Evolutionary conservation across 2,888 invertebrate species (phyloP).

Genomic region (Camptogramma bilineatum): DNA sequence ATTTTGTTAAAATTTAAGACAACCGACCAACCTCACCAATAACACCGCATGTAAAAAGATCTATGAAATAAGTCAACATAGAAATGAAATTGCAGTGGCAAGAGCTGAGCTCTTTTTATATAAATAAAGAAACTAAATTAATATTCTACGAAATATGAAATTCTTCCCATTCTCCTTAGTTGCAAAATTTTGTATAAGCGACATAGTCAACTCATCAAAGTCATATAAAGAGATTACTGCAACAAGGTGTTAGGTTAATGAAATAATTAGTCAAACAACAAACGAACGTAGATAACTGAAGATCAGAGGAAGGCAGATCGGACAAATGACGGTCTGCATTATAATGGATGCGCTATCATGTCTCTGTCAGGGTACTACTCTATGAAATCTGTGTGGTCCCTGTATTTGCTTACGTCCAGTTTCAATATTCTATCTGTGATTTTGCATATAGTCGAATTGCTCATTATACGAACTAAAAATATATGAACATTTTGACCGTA

Average conservation of each 20-base stretch:
- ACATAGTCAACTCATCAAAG: conserved; percentile 7
- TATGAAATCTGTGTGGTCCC: conserved; percentile 26
- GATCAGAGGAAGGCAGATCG: conserved; percentile 54
- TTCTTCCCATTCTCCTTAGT: background rate
- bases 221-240: conserved; percentile 23
- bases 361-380: conserved; percentile 33
- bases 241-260: conserved; percentile 45
- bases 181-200: background rate
- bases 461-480: too few species aligned
- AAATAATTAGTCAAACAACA: conserved; percentile 52
- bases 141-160: background rate
- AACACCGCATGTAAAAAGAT: too few species aligned
- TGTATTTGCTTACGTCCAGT: background rate
- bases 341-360: conserved; percentile 56
- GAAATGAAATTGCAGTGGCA: background rate
- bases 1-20: too few species aligned
- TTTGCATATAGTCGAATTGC: too few species aligned
- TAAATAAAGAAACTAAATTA: too few species aligned
- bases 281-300: conserved; percentile 45
- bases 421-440: too few species aligned
- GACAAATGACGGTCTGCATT: conserved; percentile 56
- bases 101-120: too few species aligned
- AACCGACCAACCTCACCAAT: too few species aligned
- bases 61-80: too few species aligned
- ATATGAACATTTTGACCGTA: too few species aligned